A percentile compares a stretch with the other conserved stretches of the same genome.
phyloP scores from a whole-genome alignment of 2,797 vertebrate genomes.

The Acridotheres tristis region DNA sequence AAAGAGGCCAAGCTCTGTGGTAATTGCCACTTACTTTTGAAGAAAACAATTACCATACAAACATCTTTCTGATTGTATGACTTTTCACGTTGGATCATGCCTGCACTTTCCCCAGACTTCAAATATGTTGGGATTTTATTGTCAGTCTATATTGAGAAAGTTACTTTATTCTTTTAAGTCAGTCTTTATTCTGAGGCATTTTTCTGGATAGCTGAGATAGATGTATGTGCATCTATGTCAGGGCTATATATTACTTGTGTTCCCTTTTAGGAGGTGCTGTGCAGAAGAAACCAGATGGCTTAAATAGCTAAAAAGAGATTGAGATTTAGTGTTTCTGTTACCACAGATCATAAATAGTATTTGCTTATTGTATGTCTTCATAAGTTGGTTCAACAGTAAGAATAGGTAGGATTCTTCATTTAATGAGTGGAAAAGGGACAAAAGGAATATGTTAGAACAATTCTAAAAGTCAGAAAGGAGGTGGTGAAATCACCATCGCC shows the following conservation, averaged over 20 bases:
- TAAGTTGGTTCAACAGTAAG: background rate
- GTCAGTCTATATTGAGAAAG: background rate
- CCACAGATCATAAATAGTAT: background rate
- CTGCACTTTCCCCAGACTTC: background rate
- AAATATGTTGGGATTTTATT: background rate
- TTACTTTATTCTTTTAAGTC: background rate
- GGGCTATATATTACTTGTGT: background rate
- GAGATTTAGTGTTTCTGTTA: background rate
- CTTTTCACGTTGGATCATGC: background rate
- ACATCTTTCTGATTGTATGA: background rate
- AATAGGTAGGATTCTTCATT: background rate
- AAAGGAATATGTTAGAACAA: background rate
- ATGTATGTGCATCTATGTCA: background rate
- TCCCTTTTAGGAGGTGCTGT: background rate
- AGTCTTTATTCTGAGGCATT: background rate
- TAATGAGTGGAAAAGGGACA: background rate
- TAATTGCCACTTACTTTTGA: background rate
- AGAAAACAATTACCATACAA: background rate
- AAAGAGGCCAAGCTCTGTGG: background rate
- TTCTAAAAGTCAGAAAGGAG: background rate
- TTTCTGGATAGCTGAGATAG: background rate
- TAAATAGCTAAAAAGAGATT: background rate
- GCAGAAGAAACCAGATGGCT: conserved; percentile 5
- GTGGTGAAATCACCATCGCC: background rate
- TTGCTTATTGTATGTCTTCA: background rate